Percentiles rank a stretch among this genome's conserved stretches.
Conservation (phyloP, 2,888 invertebrate genomes). For the Athalia rosae region DNA sequence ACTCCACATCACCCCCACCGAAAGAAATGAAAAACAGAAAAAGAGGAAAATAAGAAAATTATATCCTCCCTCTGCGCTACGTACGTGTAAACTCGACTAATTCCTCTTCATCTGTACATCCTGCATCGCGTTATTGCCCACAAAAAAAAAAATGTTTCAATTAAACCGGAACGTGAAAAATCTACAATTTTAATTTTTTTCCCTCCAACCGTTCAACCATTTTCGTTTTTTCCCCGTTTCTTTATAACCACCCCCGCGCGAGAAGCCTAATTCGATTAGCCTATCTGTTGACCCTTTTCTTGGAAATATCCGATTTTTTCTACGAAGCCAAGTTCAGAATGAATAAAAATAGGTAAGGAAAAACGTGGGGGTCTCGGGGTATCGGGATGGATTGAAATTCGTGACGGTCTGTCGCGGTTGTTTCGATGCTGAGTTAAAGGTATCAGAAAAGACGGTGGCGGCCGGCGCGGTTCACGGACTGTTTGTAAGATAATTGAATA, state of each 20-base stretch:
- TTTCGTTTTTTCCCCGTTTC: not conserved
- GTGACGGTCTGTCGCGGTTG: constrained; percentile 33
- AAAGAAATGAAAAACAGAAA: not conserved
- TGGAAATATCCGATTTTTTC: constrained; percentile 45
- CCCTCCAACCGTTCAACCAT: not conserved
- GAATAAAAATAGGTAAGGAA: not conserved
- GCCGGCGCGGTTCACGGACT: constrained; percentile 38
- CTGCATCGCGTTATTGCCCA: not conserved
- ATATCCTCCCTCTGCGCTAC: not conserved
- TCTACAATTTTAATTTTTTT: constrained; percentile 4
- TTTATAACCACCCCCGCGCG: not conserved
- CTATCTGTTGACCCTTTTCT: constrained; percentile 44
- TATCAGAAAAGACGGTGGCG: constrained; percentile 44
- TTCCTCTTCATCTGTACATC: not conserved
- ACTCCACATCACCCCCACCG: not conserved
- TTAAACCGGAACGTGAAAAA: not conserved
- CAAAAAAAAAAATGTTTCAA: not conserved
- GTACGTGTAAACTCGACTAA: not conserved
- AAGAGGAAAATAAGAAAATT: not conserved
- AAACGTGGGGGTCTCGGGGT: not conserved
- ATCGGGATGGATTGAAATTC: constrained; percentile 19
- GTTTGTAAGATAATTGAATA: constrained; percentile 46
- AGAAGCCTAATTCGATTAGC: constrained; percentile 46
- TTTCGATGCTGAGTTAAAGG: constrained; percentile 7
- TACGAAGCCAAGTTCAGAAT: constrained; percentile 33